Evolutionary conservation across 2,113 vertebrate genomes (phyloP).

Genomic region (Pangasianodon gigas): DNA sequence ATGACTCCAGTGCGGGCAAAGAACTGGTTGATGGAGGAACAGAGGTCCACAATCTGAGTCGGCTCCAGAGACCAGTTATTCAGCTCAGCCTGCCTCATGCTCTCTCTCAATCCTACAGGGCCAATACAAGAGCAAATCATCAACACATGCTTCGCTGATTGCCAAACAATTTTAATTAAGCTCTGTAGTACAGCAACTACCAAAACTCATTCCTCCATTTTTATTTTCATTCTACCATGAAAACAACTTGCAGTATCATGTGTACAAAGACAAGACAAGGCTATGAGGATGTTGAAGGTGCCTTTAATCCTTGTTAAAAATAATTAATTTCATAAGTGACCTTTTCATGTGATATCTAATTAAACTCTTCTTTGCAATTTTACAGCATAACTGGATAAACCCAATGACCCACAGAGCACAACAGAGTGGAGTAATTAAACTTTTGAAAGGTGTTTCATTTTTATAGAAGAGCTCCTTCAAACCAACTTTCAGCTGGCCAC

Average conservation of each 20-base stretch:
- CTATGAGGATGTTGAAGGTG: neutral
- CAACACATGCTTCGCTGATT: neutral
- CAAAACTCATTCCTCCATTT: neutral
- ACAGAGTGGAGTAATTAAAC: slow-evolving; percentile 55
- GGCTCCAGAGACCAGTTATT: slow-evolving; percentile 94
- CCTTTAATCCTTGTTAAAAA: slow-evolving; percentile 15
- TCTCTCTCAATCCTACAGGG: slow-evolving; percentile 84
- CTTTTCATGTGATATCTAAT: slow-evolving; percentile 65
- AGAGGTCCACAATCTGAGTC: slow-evolving; percentile 89
- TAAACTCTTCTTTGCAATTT: slow-evolving; percentile 64
- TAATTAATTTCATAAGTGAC: slow-evolving; percentile 45
- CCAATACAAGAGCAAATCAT: neutral
- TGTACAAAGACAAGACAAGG: slow-evolving; percentile 2
- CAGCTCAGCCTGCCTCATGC: slow-evolving; percentile 90
- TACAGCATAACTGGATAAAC: slow-evolving; percentile 59
- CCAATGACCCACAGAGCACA: slow-evolving; percentile 64
- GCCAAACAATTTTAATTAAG: neutral
- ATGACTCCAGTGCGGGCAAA: slow-evolving; percentile 90
- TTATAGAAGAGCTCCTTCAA: slow-evolving; percentile 71
- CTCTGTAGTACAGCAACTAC: neutral
- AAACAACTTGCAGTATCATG: neutral
- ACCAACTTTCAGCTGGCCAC: slow-evolving; percentile 55
- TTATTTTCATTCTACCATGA: neutral
- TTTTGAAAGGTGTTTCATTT: slow-evolving; percentile 58
- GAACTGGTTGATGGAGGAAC: slow-evolving; percentile 91